phyloP scores from a whole-genome alignment of 2,113 vertebrate species.

The Mastomys coucha region DNA sequence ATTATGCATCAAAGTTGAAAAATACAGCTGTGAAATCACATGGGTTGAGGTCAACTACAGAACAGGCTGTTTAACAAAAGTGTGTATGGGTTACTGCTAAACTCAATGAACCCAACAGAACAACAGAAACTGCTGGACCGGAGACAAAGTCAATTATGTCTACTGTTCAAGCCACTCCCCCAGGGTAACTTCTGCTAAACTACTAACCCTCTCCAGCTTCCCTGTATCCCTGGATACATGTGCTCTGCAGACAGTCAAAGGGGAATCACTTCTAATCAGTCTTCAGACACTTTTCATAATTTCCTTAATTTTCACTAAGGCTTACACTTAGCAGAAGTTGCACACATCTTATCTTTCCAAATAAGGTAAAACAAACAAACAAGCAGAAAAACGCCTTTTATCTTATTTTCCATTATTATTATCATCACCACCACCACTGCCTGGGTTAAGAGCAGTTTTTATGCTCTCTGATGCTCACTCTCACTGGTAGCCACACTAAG shows the following conservation, averaged over 20 bases:
- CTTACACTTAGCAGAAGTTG: constrained; percentile 32
- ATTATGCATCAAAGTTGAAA: background rate
- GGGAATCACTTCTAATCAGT: background rate
- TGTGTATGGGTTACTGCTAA: constrained; percentile 1
- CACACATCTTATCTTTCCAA: background rate
- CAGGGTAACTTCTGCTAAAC: background rate
- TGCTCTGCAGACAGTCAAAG: background rate
- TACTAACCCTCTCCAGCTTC: fast-evolving
- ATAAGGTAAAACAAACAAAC: background rate
- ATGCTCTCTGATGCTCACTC: background rate
- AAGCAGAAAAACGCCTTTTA: background rate
- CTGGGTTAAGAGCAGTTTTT: background rate
- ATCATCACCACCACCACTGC: background rate
- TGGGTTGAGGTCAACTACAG: background rate
- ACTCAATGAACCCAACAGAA: constrained; percentile 9
- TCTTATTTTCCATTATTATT: background rate
- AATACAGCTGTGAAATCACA: background rate
- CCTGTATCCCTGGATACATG: background rate
- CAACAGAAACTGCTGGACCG: constrained; percentile 1
- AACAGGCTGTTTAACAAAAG: background rate
- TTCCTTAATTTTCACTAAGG: background rate
- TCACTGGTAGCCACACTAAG: background rate
- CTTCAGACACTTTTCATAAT: background rate
- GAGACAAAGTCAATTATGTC: background rate
- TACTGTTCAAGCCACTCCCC: background rate